Percentiles rank a stretch among this genome's conserved stretches.
phyloP scores from a whole-genome alignment of 2,113 vertebrate species.

The Platysternon megacephalum region DNA sequence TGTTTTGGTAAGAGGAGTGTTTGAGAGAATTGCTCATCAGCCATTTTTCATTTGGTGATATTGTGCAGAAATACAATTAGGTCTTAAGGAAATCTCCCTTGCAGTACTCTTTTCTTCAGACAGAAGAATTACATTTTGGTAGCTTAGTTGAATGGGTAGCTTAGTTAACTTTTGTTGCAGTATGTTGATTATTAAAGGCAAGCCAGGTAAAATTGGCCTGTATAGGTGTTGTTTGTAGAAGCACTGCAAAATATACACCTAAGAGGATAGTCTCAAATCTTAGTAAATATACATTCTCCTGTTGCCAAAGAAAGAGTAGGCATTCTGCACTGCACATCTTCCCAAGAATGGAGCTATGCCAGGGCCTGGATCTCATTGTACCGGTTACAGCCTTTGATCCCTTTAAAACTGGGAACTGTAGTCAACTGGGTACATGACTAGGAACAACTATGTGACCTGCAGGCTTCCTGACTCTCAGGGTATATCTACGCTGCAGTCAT shows the following conservation, averaged over 20 bases:
- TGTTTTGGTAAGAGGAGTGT: constrained; percentile 34
- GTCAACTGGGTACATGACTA: background rate
- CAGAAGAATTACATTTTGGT: background rate
- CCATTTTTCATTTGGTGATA: constrained; percentile 10
- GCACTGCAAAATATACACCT: background rate
- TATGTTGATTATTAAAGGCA: constrained; percentile 44
- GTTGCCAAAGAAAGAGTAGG: background rate
- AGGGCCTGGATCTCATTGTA: background rate
- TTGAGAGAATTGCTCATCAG: constrained; percentile 9
- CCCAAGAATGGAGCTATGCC: background rate
- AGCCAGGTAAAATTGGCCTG: background rate
- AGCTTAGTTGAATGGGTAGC: background rate
- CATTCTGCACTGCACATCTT: background rate
- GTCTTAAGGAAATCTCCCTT: background rate
- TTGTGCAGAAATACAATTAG: constrained; percentile 25
- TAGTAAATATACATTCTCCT: background rate
- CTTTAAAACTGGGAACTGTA: background rate
- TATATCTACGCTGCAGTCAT: background rate
- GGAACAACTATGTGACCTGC: background rate
- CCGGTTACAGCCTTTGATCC: background rate
- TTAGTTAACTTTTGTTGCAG: background rate
- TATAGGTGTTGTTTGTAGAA: background rate
- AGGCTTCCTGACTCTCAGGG: background rate
- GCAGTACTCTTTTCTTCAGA: background rate
- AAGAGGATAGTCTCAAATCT: background rate